Evolutionary conservation across 1,140 invertebrate genomes (phyloP).

Genomic region (Lethocerus indicus): DNA sequence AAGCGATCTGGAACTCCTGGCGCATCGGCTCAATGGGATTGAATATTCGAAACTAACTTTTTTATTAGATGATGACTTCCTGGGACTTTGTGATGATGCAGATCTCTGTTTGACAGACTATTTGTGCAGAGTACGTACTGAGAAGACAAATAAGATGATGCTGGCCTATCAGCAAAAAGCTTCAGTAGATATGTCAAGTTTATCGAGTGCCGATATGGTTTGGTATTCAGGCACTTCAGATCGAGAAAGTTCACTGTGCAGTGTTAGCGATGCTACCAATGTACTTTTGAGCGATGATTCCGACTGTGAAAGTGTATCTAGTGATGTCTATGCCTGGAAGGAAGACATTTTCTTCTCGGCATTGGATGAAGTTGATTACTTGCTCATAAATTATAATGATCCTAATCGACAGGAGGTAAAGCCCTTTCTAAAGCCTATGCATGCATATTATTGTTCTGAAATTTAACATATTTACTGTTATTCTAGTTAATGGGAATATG

Average conservation of each 20-base stretch:
- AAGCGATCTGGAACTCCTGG: not conserved
- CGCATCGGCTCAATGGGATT: not conserved
- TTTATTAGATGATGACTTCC: slow-evolving; percentile 4
- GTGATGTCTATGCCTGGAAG: slow-evolving; percentile 18
- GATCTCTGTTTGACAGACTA: slow-evolving; percentile 1
- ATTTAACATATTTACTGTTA: slow-evolving; percentile 7
- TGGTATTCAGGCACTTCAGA: no score
- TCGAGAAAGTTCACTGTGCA: no score
- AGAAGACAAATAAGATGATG: no score
- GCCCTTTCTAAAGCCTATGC: not conserved
- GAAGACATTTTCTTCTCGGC: slow-evolving; percentile 10
- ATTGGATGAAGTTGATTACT: slow-evolving; percentile 13
- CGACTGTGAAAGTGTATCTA: slow-evolving; percentile 14
- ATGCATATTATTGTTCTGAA: not conserved
- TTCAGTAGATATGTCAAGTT: no score
- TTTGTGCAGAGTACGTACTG: no score
- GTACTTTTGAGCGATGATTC: not conserved
- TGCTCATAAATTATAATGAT: slow-evolving; percentile 1
- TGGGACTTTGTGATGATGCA: not conserved
- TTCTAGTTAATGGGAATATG: no score
- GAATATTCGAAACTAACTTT: not conserved
- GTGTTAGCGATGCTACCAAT: slow-evolving; percentile 2
- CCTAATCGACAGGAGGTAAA: slow-evolving; percentile 1
- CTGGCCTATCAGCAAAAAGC: no score
- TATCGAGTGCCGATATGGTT: no score